phyloP scores from a whole-genome alignment of 1,140 invertebrate species.

The Zaprionus capensis region DNA sequence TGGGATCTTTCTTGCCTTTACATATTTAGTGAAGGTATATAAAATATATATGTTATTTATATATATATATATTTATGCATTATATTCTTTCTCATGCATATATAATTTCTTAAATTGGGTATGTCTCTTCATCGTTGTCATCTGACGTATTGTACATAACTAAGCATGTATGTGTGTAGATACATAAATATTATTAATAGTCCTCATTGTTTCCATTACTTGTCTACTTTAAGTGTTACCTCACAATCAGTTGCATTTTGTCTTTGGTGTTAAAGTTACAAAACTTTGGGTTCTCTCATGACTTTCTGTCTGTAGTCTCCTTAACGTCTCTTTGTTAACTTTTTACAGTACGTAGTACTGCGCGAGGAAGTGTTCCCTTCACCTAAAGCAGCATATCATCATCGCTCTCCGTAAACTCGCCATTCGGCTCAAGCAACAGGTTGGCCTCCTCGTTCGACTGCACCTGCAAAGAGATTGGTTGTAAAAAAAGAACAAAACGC shows the following conservation, averaged over 20 bases:
- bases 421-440: conserved; percentile 75
- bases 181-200: background rate
- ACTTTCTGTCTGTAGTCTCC: conserved; percentile 34
- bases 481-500: background rate
- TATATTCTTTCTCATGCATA: conserved; percentile 28
- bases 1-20: conserved; percentile 29
- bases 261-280: conserved; percentile 72
- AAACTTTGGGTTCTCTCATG: conserved; percentile 50
- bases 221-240: conserved; percentile 37
- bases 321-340: conserved; percentile 33
- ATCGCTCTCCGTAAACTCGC: conserved; percentile 80
- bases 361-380: conserved; percentile 13
- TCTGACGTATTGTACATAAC: conserved; percentile 68
- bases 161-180: conserved; percentile 31
- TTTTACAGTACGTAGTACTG: conserved; percentile 37
- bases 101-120: conserved; percentile 55
- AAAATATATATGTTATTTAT: conserved; percentile 75
- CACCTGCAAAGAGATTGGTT: conserved; percentile 51
- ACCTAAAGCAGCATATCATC: conserved; percentile 80
- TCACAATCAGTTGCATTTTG: conserved; percentile 71
- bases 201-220: conserved; percentile 54
- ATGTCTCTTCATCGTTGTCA: conserved; percentile 54
- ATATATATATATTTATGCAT: conserved; percentile 35
- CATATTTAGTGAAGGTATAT: conserved; percentile 63
- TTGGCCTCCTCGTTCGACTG: conserved; percentile 80